phyloP scores from a whole-genome alignment of 2,113 vertebrate genomes.

The Pterophyllum scalare region DNA sequence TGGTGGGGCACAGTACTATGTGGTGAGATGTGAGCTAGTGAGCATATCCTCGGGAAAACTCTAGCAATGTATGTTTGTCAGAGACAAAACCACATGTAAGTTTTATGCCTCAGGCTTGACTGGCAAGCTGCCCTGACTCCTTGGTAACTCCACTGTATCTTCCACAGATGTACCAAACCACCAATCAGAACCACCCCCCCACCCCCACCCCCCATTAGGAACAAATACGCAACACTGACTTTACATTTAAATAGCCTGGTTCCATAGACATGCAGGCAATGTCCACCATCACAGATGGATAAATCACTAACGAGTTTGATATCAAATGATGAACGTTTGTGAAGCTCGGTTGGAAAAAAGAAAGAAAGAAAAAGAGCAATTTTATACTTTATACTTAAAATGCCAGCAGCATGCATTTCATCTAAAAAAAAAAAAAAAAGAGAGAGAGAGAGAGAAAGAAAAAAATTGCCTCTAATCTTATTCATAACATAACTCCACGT shows the following conservation, averaged over 20 bases:
- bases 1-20: conserved; percentile 74
- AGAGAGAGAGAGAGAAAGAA: neutral
- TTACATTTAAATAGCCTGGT: conserved; percentile 69
- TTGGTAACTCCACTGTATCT: conserved; percentile 82
- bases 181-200: conserved; percentile 68
- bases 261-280: conserved; percentile 76
- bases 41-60: conserved; percentile 59
- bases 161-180: conserved; percentile 83
- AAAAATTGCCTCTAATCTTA: conserved; percentile 68
- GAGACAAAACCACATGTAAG: conserved; percentile 58
- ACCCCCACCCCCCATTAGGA: conserved; percentile 57
- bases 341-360: conserved; percentile 39
- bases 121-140: conserved; percentile 77
- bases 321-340: conserved; percentile 50
- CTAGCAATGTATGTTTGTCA: conserved; percentile 58
- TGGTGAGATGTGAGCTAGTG: conserved; percentile 75
- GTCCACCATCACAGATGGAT: conserved; percentile 78
- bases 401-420: conserved; percentile 70
- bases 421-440: conserved; percentile 15
- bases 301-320: conserved; percentile 69
- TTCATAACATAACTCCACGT: conserved; percentile 82
- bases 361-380: conserved; percentile 19
- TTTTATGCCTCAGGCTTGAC: conserved; percentile 69
- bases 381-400: conserved; percentile 42
- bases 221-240: conserved; percentile 68